Percentiles rank a stretch among this genome's conserved stretches.
Conservation (phyloP, 2,113 vertebrate species). For the Coptodon rendalli region DNA sequence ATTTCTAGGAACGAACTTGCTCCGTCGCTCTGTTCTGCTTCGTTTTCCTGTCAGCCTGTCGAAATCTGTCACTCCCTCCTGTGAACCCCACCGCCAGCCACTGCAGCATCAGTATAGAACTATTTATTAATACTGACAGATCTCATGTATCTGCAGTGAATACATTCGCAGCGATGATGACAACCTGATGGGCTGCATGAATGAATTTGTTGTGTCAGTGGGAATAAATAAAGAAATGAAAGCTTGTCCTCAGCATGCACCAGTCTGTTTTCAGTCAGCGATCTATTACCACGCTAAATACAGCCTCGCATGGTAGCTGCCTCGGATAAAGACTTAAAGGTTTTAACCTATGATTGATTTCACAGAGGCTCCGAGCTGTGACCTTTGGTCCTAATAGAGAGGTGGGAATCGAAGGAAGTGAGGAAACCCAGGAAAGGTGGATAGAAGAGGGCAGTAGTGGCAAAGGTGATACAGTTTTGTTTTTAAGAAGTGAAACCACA, state of each 20-base stretch:
- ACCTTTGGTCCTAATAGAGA: conserved; percentile 2
- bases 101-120: neutral
- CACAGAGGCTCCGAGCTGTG: neutral
- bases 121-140: conserved; percentile 11
- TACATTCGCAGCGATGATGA: neutral
- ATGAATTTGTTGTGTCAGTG: neutral
- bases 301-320: neutral
- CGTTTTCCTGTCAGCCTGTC: conserved; percentile 11
- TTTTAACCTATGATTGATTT: conserved; percentile 29
- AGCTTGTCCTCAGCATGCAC: neutral
- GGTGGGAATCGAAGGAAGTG: neutral
- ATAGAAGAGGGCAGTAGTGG: neutral
- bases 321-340: neutral
- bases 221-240: conserved; percentile 1
- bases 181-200: neutral
- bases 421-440: neutral
- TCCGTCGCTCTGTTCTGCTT: neutral
- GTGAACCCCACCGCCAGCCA: neutral
- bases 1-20: conserved; percentile 25
- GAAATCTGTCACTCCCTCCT: conserved; percentile 3
- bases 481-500: neutral
- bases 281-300: neutral
- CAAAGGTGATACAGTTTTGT: neutral
- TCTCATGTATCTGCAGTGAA: neutral
- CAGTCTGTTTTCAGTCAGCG: neutral